Percentiles rank a stretch among this genome's conserved stretches.
Evolutionary conservation across 2,797 vertebrate genomes (phyloP).

Genomic region (Ctenosaura bakeri): DNA sequence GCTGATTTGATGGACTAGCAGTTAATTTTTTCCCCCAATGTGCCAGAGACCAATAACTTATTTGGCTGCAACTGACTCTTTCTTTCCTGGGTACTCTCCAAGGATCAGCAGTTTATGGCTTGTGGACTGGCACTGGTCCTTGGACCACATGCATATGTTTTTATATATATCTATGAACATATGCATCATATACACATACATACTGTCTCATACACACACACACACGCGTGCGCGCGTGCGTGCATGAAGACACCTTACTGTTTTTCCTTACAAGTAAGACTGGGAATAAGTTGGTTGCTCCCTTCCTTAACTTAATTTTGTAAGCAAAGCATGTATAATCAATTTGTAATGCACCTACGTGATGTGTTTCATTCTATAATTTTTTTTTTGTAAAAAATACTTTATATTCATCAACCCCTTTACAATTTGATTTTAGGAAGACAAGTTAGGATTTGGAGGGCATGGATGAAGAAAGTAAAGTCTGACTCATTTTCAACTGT

Average conservation of each 20-base stretch:
- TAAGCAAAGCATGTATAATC: neutral
- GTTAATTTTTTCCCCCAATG: too few relatives aligned
- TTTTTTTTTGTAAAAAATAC: neutral
- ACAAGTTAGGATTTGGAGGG: neutral
- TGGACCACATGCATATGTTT: too few relatives aligned
- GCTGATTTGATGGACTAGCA: too few relatives aligned
- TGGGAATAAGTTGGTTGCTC: neutral
- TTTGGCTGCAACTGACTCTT: too few relatives aligned
- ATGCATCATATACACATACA: too few relatives aligned
- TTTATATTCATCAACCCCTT: neutral
- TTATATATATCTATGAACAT: too few relatives aligned
- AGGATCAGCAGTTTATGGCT: too few relatives aligned
- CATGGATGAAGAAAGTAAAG: constrained; percentile 5
- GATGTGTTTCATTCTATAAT: neutral
- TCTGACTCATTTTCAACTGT: constrained; percentile 11
- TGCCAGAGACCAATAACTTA: too few relatives aligned
- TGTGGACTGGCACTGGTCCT: too few relatives aligned
- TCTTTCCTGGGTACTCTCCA: too few relatives aligned
- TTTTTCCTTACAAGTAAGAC: neutral
- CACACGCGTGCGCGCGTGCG: too few relatives aligned
- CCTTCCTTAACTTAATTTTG: neutral
- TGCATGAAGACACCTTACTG: neutral
- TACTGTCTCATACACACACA: too few relatives aligned
- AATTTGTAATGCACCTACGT: neutral
- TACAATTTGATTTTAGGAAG: neutral